Conservation (phyloP, 2,888 invertebrate species). For the Scaptomyza parva region DNA sequence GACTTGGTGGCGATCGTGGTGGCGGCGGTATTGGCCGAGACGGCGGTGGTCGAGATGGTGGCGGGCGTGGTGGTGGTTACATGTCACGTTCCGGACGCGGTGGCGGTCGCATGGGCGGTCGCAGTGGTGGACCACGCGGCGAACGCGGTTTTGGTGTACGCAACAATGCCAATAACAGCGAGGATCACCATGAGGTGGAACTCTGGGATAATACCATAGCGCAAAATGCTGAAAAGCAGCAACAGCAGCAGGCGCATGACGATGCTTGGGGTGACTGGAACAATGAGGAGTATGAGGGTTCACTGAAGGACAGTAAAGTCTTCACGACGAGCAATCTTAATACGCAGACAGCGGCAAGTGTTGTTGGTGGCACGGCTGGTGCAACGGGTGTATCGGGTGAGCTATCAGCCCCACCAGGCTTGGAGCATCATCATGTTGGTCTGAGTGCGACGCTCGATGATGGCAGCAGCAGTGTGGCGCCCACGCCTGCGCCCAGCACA, state of each 20-base stretch:
- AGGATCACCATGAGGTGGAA: constrained; percentile 85
- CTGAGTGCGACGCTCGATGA: constrained; percentile 79
- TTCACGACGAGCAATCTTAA: constrained; percentile 89
- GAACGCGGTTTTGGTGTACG: constrained; percentile 78
- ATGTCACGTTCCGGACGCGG: constrained; percentile 83
- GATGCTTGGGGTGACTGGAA: constrained; percentile 91
- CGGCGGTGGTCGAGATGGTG: constrained; percentile 72
- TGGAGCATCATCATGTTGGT: constrained; percentile 84
- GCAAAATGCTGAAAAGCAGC: constrained; percentile 84
- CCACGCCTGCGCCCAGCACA: constrained; percentile 49
- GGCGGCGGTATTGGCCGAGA: constrained; percentile 39
- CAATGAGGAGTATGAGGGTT: constrained; percentile 97
- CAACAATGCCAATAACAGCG: constrained; percentile 80
- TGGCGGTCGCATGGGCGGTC: constrained; percentile 85
- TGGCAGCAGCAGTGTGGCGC: constrained; percentile 60
- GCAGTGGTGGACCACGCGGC: constrained; percentile 86
- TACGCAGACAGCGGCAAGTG: constrained; percentile 80
- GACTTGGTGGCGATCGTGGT: constrained; percentile 59
- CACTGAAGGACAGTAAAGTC: constrained; percentile 96
- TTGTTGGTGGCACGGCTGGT: constrained; percentile 69
- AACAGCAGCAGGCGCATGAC: constrained; percentile 81
- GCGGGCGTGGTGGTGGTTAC: constrained; percentile 68
- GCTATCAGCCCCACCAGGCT: constrained; percentile 85
- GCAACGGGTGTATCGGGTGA: constrained; percentile 58
- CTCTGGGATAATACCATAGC: constrained; percentile 87